A percentile compares a stretch with the other conserved stretches of the same genome.
Evolutionary conservation across 2,888 invertebrate species (phyloP).

Genomic region (Xylota sylvarum): DNA sequence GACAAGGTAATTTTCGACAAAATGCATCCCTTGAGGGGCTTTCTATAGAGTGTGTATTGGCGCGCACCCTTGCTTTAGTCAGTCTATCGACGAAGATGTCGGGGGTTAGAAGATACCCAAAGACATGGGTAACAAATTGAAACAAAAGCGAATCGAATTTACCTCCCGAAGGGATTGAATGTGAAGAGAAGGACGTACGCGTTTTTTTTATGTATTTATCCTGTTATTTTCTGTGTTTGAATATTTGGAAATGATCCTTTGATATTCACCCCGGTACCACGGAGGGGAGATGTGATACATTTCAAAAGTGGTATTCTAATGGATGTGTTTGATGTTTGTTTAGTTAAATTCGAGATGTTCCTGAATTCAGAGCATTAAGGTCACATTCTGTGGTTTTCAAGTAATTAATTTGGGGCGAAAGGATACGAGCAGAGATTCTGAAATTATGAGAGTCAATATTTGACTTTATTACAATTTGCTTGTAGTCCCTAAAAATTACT

Average conservation of each 20-base stretch:
- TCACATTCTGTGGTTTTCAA: slow-evolving; percentile 55
- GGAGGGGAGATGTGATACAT: slow-evolving; percentile 37
- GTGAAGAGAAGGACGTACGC: slow-evolving; percentile 1
- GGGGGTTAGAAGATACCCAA: slow-evolving; percentile 31
- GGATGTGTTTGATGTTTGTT: slow-evolving; percentile 60
- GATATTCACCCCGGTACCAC: slow-evolving; percentile 17
- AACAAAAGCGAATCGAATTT: slow-evolving; percentile 74
- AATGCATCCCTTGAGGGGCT: slow-evolving; percentile 74
- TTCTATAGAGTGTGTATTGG: slow-evolving; percentile 60
- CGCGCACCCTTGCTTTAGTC: slow-evolving; percentile 53
- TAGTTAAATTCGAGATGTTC: slow-evolving; percentile 64
- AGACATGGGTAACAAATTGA: slow-evolving; percentile 60
- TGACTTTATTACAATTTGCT: slow-evolving; percentile 16
- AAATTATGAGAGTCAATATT: slow-evolving; percentile 47
- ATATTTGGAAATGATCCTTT: slow-evolving; percentile 48
- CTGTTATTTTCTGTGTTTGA: slow-evolving; percentile 38
- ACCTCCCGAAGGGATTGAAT: slow-evolving; percentile 38
- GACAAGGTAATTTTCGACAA: slow-evolving; percentile 77
- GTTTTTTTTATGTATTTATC: slow-evolving; percentile 34
- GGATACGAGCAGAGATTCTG: not conserved
- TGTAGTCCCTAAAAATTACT: not conserved
- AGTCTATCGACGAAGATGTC: slow-evolving; percentile 8
- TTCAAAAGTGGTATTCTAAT: slow-evolving; percentile 27
- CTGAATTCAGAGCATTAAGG: slow-evolving; percentile 32
- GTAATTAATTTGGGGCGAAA: slow-evolving; percentile 53